These are phyloP conservation scores for Athetis lepigone DNA, from an alignment of 2,888 invertebrate genomes.

Conservation along the genomic window DNA sequence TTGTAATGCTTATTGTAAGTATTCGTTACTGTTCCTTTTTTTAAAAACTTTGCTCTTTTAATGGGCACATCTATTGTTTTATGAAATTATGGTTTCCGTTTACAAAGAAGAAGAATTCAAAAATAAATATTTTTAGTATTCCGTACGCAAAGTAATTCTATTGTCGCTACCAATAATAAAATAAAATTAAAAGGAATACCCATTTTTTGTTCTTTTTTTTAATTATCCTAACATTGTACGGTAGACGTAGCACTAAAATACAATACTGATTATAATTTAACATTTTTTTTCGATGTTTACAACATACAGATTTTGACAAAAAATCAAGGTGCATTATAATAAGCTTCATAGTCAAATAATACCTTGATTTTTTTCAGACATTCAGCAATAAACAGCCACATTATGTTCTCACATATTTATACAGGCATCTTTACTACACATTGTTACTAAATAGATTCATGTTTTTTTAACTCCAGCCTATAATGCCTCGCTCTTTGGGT, in stretches of 20 bases:
- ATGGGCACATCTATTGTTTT: neutral
- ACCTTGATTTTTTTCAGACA: constrained; percentile 6
- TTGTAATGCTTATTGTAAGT: constrained; percentile 6
- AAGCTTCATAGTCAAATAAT: too few species aligned
- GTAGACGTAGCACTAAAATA: too few species aligned
- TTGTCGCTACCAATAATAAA: too few species aligned
- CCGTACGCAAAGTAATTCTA: too few species aligned
- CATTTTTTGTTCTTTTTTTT: too few species aligned
- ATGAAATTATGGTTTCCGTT: neutral
- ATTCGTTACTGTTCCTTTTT: constrained; percentile 11
- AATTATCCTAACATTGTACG: too few species aligned
- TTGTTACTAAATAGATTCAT: neutral
- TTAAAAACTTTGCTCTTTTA: neutral
- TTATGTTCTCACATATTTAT: neutral
- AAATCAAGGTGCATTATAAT: too few species aligned
- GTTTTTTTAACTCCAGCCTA: constrained; percentile 11
- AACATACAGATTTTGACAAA: too few species aligned
- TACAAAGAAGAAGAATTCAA: neutral
- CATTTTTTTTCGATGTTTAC: too few species aligned
- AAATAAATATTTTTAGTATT: neutral
- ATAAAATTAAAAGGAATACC: too few species aligned
- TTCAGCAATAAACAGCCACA: neutral
- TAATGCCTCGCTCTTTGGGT: constrained; percentile 26
- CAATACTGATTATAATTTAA: too few species aligned
- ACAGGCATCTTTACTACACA: constrained; percentile 1